Evolutionary conservation across 64 coral and sea anemone genomes (phyloP).

Genomic region (Stylophora pistillata): DNA sequence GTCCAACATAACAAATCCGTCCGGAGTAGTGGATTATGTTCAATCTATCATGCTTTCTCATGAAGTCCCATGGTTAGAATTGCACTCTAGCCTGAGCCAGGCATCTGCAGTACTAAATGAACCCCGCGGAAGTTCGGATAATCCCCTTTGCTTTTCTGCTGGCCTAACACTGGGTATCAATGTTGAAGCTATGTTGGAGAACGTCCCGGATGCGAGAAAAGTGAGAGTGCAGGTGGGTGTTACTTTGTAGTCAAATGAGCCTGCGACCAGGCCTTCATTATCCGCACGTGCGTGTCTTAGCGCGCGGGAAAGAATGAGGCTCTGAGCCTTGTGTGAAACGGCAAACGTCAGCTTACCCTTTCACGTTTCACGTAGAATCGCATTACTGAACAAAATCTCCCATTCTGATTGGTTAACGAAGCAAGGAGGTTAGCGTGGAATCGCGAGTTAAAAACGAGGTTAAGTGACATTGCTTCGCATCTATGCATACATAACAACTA

Average conservation of each 20-base stretch:
- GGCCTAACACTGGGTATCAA: slow-evolving; percentile 85
- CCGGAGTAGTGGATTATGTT: slow-evolving; percentile 69
- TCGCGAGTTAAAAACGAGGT: too few species aligned
- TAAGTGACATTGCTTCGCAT: too few species aligned
- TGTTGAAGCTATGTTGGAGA: slow-evolving; percentile 90
- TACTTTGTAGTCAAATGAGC: background rate
- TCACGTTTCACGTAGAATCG: too few species aligned
- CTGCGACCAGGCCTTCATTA: too few species aligned
- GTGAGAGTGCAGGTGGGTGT: slow-evolving; percentile 84
- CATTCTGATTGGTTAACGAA: too few species aligned
- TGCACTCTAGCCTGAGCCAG: slow-evolving; percentile 66
- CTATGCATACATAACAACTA: too few species aligned
- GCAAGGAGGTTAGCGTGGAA: too few species aligned
- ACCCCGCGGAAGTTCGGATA: slow-evolving; percentile 91
- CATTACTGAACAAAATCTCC: too few species aligned
- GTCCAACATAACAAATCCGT: slow-evolving; percentile 93
- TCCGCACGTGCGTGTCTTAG: too few species aligned
- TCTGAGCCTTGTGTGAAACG: too few species aligned
- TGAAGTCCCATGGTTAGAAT: slow-evolving; percentile 42
- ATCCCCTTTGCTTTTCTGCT: slow-evolving; percentile 87
- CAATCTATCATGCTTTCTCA: slow-evolving; percentile 68
- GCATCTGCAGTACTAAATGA: slow-evolving; percentile 75
- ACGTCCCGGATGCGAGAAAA: slow-evolving; percentile 67
- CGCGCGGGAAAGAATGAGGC: too few species aligned
- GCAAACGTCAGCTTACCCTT: too few species aligned